Conservation (phyloP, 2,113 vertebrate genomes). For the Channa argus region DNA sequence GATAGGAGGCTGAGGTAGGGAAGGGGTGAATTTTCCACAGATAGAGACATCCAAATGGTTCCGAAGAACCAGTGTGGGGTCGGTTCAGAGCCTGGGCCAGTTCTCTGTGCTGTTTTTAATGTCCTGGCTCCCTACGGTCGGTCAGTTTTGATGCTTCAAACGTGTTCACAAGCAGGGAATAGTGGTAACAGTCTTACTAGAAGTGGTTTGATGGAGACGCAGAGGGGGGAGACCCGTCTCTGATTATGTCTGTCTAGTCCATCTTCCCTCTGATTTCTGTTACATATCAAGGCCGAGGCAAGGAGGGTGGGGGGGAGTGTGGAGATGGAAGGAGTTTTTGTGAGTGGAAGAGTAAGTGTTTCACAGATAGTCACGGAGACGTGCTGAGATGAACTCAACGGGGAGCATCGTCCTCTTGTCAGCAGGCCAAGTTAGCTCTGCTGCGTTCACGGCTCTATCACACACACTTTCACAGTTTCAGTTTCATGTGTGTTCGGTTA, state of each 20-base stretch:
- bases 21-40: constrained; percentile 68
- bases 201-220: constrained; percentile 53
- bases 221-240: constrained; percentile 50
- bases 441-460: constrained; percentile 66
- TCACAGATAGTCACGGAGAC: constrained; percentile 67
- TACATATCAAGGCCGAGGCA: constrained; percentile 65
- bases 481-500: constrained; percentile 8
- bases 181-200: constrained; percentile 27
- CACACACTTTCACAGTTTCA: constrained; percentile 20
- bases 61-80: constrained; percentile 62
- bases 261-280: constrained; percentile 70
- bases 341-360: constrained; percentile 72
- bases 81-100: constrained; percentile 43
- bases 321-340: constrained; percentile 56
- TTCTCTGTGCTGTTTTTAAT: constrained; percentile 29
- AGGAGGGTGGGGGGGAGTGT: constrained; percentile 31
- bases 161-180: constrained; percentile 45
- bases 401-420: constrained; percentile 65
- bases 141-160: constrained; percentile 68
- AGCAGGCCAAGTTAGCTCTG: constrained; percentile 66
- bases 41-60: constrained; percentile 79
- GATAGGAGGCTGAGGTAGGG: constrained; percentile 43
- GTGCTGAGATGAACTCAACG: constrained; percentile 66
- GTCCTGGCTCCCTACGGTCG: constrained; percentile 39
- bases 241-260: constrained; percentile 68